Evolutionary conservation across 2,113 vertebrate species (phyloP).

Genomic region (Notothenia rossii): DNA sequence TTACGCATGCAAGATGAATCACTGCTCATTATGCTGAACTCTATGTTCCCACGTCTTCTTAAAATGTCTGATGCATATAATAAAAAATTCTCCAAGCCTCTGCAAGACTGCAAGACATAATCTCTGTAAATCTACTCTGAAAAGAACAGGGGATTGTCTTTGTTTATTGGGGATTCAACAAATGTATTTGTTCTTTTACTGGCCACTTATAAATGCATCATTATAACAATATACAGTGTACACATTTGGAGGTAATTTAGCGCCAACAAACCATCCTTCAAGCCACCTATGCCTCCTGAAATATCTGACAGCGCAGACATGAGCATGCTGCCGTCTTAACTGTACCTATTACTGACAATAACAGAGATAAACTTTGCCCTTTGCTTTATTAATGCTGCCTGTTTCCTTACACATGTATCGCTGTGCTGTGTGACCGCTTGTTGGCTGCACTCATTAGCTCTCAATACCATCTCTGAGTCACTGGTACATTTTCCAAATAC

Average conservation of each 20-base stretch:
- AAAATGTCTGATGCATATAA: conserved; percentile 17
- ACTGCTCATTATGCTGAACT: neutral
- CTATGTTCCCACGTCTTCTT: conserved; percentile 8
- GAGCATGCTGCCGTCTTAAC: neutral
- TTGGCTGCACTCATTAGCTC: conserved; percentile 13
- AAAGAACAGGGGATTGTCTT: conserved; percentile 17
- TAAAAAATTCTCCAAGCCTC: conserved; percentile 7
- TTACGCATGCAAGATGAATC: conserved; percentile 20
- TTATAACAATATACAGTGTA: neutral
- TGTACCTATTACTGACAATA: conserved; percentile 1
- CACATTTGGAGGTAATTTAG: neutral
- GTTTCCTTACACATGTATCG: conserved; percentile 19
- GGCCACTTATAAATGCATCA: conserved; percentile 1
- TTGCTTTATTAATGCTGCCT: conserved; percentile 21
- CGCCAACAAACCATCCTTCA: neutral
- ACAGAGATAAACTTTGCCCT: conserved; percentile 23
- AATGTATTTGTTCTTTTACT: conserved; percentile 7
- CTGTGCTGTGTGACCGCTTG: conserved; percentile 23
- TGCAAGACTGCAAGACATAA: conserved; percentile 6
- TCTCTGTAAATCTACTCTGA: conserved; percentile 23
- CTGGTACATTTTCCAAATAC: conserved; percentile 29
- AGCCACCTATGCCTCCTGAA: neutral
- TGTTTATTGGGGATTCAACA: conserved; percentile 31
- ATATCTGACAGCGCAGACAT: conserved; percentile 28
- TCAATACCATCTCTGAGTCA: conserved; percentile 6